phyloP scores from a whole-genome alignment of 2,113 vertebrate species.

The Dromaius novaehollandiae region DNA sequence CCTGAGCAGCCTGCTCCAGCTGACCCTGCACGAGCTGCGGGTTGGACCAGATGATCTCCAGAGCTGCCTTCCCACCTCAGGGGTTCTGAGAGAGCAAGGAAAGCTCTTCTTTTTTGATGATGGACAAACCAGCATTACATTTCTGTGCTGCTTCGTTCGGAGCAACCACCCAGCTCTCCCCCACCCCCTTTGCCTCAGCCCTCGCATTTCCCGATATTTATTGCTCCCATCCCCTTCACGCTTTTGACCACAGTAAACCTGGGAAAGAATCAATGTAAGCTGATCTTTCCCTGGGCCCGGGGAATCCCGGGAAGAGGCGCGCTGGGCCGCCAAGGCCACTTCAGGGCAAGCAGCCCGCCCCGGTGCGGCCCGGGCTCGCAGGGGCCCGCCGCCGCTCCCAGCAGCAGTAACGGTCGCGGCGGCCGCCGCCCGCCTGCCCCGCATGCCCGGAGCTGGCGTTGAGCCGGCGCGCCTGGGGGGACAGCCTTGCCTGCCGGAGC shows the following conservation, averaged over 20 bases:
- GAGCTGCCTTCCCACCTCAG: too few species aligned
- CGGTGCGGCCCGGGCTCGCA: too few species aligned
- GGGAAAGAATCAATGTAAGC: too few species aligned
- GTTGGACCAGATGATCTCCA: rapidly evolving
- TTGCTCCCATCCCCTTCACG: neutral
- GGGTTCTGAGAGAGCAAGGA: rapidly evolving
- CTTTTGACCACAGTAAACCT: neutral
- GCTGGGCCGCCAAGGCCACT: neutral
- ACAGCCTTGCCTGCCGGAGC: too few species aligned
- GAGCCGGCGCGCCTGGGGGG: too few species aligned
- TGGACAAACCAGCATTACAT: neutral
- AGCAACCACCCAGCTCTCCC: neutral
- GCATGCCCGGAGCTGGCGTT: too few species aligned
- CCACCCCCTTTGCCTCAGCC: neutral
- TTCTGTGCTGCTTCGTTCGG: too few species aligned
- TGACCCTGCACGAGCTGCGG: neutral
- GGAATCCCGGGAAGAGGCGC: too few species aligned
- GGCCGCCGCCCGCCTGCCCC: neutral
- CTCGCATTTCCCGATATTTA: rapidly evolving
- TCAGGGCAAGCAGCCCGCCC: neutral
- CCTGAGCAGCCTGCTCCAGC: neutral
- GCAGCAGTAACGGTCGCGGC: neutral
- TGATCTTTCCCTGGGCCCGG: too few species aligned
- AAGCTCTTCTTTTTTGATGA: neutral
- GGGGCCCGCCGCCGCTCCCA: neutral